Evolutionary conservation across 1,140 invertebrate species (phyloP).

Genomic region (Meloidogyne exigua): DNA sequence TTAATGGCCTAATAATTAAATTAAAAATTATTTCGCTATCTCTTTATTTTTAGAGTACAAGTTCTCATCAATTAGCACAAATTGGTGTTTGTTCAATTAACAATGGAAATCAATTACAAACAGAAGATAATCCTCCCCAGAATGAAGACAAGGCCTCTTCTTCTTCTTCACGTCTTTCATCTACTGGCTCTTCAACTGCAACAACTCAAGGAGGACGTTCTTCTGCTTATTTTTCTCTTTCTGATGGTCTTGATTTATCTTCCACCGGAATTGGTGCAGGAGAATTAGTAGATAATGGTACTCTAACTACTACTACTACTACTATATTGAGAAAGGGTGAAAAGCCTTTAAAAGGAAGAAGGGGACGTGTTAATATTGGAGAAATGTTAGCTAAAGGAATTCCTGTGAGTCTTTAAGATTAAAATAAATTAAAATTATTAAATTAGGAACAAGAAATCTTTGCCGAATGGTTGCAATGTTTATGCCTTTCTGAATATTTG

Average conservation of each 20-base stretch:
- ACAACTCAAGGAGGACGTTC: conserved; percentile 26
- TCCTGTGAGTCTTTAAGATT: conserved; percentile 66
- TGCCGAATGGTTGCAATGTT: conserved; percentile 85
- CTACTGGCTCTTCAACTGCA: conserved; percentile 27
- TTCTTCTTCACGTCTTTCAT: conserved; percentile 23
- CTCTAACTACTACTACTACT: conserved; percentile 13
- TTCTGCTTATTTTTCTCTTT: conserved; percentile 34
- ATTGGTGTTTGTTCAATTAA: conserved; percentile 22
- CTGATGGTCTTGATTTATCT: conserved; percentile 17
- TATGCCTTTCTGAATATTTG: conserved; percentile 94
- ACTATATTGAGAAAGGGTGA: not conserved
- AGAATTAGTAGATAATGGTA: not conserved
- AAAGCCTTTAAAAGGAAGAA: not conserved
- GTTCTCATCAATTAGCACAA: conserved; percentile 26
- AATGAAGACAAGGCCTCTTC: not conserved
- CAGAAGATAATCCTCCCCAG: not conserved
- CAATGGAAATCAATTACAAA: not conserved
- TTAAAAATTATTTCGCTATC: not conserved
- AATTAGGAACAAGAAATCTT: conserved; percentile 83
- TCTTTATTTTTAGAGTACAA: conserved; percentile 17
- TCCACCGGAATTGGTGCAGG: not conserved
- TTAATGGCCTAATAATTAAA: too few species aligned
- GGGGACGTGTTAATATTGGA: conserved; percentile 64
- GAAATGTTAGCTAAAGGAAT: conserved; percentile 70
- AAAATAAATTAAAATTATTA: not conserved